Evolutionary conservation across 2,113 vertebrate genomes (phyloP).

Genomic region (Pardalotus punctatus): DNA sequence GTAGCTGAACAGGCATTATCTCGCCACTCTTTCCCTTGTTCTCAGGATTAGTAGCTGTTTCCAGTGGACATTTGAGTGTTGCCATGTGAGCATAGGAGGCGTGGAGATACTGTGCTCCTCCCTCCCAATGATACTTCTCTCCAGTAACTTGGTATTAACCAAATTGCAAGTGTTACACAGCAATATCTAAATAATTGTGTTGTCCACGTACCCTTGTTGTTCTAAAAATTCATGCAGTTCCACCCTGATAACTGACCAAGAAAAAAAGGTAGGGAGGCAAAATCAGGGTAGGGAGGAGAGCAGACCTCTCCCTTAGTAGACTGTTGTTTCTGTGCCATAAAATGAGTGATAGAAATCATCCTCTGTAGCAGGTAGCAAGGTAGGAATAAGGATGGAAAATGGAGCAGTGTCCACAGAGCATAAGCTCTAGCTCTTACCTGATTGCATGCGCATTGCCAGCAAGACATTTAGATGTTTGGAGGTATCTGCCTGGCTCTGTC

Average conservation of each 20-base stretch:
- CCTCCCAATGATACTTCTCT: background rate
- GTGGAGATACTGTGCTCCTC: background rate
- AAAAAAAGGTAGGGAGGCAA: rapidly evolving
- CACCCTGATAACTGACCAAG: background rate
- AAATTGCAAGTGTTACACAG: background rate
- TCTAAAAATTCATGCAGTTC: background rate
- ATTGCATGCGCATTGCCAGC: background rate
- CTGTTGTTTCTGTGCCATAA: rapidly evolving
- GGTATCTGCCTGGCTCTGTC: background rate
- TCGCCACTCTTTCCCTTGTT: background rate
- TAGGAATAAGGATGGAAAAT: background rate
- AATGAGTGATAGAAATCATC: background rate
- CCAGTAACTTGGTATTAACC: background rate
- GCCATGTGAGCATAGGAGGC: background rate
- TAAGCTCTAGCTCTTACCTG: background rate
- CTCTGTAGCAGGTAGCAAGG: background rate
- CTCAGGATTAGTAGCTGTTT: background rate
- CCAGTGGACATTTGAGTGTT: background rate
- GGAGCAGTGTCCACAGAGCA: background rate
- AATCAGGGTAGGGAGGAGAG: background rate
- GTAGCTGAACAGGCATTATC: background rate
- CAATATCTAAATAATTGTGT: background rate
- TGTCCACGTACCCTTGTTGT: background rate
- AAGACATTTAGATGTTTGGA: background rate
- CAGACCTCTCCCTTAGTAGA: background rate